Base-by-base conservation (phyloP, 2,888 invertebrate species). In the Diploptera punctata region DNA sequence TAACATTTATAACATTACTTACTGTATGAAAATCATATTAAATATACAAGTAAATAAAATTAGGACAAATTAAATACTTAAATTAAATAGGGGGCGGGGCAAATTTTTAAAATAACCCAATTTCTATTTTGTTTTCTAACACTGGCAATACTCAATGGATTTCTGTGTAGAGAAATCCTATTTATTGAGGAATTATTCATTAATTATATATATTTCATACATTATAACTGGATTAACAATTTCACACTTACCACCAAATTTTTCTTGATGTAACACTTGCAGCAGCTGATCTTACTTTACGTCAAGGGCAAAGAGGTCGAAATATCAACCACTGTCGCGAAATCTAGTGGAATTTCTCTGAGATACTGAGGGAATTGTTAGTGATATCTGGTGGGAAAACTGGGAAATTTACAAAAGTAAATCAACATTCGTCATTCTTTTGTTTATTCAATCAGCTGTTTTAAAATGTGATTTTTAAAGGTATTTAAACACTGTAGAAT, bases 221-320 rank as follows among this genome's bases (percentile, higher is more conserved):
- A 57, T n/a, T 29, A 57, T 29, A 57, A 1, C 4, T 10, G n/a
- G 24, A 29, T 16, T 52, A 52, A 71, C 24, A 52, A 67, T 67
- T 52, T 21, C 52, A 13, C 67, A 71, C 71, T 71, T 71, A 71
- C 71, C 71, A 21, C 52, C 38, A 24, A 24, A 62, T 67, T 33
- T 60, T 24, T 69, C 31, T 21, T 26, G 47, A n/a, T 9, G 67
- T 13, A 4, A 67, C 47, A 21, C 57, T 29, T 18, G 18, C 3
- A 69, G 69, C 69, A 69, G 69, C 60, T 69, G 69, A 69, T 65
- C 69, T 19, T 31, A 43, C 67, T 31, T 44, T 60, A 71, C 68
- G 44, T 71, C 68, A 74, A 74, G 74, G 74, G 71, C 74, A 74
- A 74, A 74, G 70, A 74, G 74, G 74, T 71, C 74, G 70, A 65